A percentile compares a stretch with the other conserved stretches of the same genome.
Evolutionary conservation across 2,113 vertebrate genomes (phyloP).

Genomic region (Pantherophis guttatus): DNA sequence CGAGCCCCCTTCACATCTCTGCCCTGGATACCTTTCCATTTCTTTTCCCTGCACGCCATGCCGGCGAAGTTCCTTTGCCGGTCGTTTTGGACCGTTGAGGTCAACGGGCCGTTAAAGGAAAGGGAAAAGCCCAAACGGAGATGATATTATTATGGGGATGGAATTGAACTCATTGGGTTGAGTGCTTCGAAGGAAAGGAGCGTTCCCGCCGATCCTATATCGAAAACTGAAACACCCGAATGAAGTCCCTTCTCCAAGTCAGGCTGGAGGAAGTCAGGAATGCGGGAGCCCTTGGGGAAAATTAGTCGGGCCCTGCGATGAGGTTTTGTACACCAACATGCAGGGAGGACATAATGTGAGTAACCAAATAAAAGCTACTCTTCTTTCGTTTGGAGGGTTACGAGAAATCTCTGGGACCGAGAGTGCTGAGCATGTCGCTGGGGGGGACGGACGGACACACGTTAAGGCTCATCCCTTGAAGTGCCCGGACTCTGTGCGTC

Average conservation of each 20-base stretch:
- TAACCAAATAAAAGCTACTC: not conserved
- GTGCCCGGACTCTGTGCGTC: not conserved
- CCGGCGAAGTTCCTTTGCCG: not conserved
- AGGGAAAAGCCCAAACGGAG: not conserved
- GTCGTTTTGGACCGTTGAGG: not conserved
- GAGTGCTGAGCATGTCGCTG: not conserved
- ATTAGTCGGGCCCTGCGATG: not conserved
- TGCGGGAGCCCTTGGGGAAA: not conserved
- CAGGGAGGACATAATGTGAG: not conserved
- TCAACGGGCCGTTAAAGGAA: not conserved
- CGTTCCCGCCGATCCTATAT: not conserved
- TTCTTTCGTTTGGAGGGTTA: not conserved
- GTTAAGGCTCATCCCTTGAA: not conserved
- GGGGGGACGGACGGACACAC: not conserved
- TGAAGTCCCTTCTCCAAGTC: not conserved
- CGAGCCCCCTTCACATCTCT: not conserved
- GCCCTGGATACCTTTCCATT: constrained; percentile 1
- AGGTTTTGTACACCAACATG: not conserved
- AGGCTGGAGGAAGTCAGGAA: not conserved
- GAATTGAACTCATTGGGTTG: not conserved
- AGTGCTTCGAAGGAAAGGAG: not conserved
- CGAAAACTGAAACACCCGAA: not conserved
- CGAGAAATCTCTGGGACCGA: not conserved
- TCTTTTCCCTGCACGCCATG: not conserved
- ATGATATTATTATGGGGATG: not conserved